A percentile compares a stretch with the other conserved stretches of the same genome.
phyloP scores from a whole-genome alignment of 2,797 vertebrate genomes.

The Gambelia wislizenii region DNA sequence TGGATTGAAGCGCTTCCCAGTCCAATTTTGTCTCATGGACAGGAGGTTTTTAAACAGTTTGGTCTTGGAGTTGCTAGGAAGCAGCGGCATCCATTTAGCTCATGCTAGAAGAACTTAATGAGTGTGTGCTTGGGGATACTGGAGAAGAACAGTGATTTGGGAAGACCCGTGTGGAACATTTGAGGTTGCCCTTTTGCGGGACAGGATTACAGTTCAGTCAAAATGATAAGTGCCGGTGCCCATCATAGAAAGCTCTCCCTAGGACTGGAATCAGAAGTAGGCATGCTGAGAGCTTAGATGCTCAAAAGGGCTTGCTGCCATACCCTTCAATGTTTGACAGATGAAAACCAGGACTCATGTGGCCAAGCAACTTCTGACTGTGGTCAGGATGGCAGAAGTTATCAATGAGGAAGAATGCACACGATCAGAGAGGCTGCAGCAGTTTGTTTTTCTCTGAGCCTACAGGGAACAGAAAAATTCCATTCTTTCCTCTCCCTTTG shows the following conservation, averaged over 20 bases:
- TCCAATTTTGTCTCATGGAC: neutral
- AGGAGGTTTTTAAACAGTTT: neutral
- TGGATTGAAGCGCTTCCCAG: slow-evolving; percentile 17
- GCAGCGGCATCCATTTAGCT: neutral
- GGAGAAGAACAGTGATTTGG: neutral
- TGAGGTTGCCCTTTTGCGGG: neutral
- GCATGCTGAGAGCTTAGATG: neutral
- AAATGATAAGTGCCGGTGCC: no score
- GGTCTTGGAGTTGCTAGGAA: neutral
- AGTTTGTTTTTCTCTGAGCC: no score
- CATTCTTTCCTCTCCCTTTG: no score
- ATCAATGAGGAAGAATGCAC: no score
- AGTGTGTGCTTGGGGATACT: neutral
- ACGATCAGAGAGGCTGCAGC: no score
- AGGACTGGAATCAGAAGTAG: neutral
- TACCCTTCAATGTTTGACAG: no score
- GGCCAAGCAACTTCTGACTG: no score
- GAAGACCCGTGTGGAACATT: neutral
- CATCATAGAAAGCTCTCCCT: neutral
- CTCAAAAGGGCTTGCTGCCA: neutral
- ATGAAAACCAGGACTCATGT: no score
- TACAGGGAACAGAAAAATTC: no score
- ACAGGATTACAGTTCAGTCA: neutral
- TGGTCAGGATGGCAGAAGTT: no score
- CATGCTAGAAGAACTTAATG: neutral